These are phyloP conservation scores for Cantharis rustica DNA, from an alignment of 2,888 invertebrate genomes.

Conservation along the genomic window DNA sequence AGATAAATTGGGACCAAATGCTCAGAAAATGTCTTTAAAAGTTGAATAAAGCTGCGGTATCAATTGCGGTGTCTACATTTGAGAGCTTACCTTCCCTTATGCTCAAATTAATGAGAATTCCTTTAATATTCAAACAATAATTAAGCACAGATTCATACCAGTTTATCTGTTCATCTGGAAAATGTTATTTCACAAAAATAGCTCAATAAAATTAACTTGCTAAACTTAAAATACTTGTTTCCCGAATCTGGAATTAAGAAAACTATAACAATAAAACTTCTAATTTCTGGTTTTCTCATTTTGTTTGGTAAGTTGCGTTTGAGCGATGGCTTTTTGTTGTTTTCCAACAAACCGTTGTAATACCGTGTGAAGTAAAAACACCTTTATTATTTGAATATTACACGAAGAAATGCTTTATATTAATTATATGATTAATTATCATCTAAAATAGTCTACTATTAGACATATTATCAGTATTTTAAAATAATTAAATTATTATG, in stretches of 20 bases:
- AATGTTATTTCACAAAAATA: neutral
- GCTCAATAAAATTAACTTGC: neutral
- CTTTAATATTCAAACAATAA: constrained; percentile 15
- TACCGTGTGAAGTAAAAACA: neutral
- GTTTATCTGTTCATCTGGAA: neutral
- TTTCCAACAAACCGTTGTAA: neutral
- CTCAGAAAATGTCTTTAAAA: constrained; percentile 13
- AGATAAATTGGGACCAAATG: constrained; percentile 18
- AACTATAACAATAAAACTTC: neutral
- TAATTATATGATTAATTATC: too few species aligned
- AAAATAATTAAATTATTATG: too few species aligned
- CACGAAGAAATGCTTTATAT: neutral
- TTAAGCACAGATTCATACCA: constrained; percentile 3
- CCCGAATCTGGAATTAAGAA: neutral
- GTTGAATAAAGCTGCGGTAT: constrained; percentile 19
- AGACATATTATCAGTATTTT: too few species aligned
- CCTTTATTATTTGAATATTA: neutral
- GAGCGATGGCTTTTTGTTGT: neutral
- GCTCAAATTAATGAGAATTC: constrained; percentile 34
- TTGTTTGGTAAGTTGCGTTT: neutral
- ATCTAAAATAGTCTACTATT: too few species aligned
- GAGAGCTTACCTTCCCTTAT: constrained; percentile 24
- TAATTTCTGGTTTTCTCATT: neutral
- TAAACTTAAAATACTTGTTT: neutral
- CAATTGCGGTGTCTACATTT: constrained; percentile 19